Conservation (phyloP, 2,888 invertebrate genomes). For the Drepanosiphum platanoidis region DNA sequence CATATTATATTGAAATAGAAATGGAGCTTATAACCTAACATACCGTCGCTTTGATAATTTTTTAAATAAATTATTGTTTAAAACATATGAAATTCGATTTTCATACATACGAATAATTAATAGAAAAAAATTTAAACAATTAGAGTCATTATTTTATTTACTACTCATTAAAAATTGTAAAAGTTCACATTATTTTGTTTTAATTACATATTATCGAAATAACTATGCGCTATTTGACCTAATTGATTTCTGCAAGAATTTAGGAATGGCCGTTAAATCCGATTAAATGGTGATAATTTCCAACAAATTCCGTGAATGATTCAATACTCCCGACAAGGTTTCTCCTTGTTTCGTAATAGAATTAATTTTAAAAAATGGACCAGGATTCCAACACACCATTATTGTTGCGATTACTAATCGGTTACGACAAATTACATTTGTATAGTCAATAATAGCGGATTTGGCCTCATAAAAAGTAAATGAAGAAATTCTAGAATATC, state of each 20-base stretch:
- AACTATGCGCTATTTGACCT: slow-evolving; percentile 21
- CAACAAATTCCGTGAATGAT: slow-evolving; percentile 53
- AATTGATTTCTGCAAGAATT: slow-evolving; percentile 35
- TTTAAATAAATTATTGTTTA: background rate
- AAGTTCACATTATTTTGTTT: background rate
- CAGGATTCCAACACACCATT: slow-evolving; percentile 44
- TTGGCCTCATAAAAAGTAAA: slow-evolving; percentile 13
- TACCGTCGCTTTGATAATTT: no score
- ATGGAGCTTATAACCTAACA: no score
- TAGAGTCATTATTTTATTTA: background rate
- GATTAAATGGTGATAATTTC: slow-evolving; percentile 49
- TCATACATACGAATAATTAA: background rate
- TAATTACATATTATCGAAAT: slow-evolving; percentile 18
- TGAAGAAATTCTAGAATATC: background rate
- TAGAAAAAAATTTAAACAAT: background rate
- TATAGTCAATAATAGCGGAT: slow-evolving; percentile 7
- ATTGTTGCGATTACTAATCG: slow-evolving; percentile 48
- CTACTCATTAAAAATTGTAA: background rate
- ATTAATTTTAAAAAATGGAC: slow-evolving; percentile 39
- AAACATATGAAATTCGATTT: no score
- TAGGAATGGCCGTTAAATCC: slow-evolving; percentile 39
- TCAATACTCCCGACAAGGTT: slow-evolving; percentile 42
- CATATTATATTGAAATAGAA: no score
- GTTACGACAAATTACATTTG: slow-evolving; percentile 38
- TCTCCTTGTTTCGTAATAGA: slow-evolving; percentile 49